Evolutionary conservation across 2,113 vertebrate genomes (phyloP).

Genomic region (Seriola quinqueradiata): DNA sequence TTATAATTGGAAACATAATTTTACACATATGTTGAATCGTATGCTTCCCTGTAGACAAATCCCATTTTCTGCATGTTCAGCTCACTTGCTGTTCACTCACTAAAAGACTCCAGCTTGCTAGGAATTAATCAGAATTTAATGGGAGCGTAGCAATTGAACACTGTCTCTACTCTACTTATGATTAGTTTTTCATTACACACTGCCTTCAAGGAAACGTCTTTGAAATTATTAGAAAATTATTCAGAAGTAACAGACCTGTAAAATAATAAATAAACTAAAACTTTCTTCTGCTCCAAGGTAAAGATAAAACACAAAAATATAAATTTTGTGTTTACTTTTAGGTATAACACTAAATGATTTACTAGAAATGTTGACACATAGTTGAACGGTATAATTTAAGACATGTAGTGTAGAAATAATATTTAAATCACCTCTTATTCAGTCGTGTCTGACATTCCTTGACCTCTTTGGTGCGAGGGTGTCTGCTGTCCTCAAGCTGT

Average conservation of each 20-base stretch:
- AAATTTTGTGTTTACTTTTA: not conserved
- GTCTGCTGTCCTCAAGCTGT: conserved; percentile 90
- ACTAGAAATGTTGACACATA: not conserved
- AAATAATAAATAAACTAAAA: not conserved
- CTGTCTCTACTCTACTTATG: not conserved
- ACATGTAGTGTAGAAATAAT: not conserved
- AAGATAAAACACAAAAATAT: not conserved
- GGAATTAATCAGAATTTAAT: not conserved
- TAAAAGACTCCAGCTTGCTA: not conserved
- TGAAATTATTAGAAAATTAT: not conserved
- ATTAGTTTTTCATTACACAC: too few relatives aligned
- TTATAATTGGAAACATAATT: not conserved
- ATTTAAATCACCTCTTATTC: conserved; percentile 87
- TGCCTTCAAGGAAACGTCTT: too few relatives aligned
- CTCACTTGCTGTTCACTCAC: too few relatives aligned
- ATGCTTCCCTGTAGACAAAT: not conserved
- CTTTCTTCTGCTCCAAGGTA: not conserved
- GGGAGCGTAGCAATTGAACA: not conserved
- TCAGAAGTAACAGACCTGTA: not conserved
- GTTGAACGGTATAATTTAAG: not conserved
- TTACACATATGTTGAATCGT: not conserved
- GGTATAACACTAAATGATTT: not conserved
- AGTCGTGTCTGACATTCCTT: conserved; percentile 89
- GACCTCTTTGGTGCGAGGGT: conserved; percentile 91
- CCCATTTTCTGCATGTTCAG: not conserved